Evolutionary conservation across 2,888 invertebrate genomes (phyloP).

Genomic region (Acronicta leporina): DNA sequence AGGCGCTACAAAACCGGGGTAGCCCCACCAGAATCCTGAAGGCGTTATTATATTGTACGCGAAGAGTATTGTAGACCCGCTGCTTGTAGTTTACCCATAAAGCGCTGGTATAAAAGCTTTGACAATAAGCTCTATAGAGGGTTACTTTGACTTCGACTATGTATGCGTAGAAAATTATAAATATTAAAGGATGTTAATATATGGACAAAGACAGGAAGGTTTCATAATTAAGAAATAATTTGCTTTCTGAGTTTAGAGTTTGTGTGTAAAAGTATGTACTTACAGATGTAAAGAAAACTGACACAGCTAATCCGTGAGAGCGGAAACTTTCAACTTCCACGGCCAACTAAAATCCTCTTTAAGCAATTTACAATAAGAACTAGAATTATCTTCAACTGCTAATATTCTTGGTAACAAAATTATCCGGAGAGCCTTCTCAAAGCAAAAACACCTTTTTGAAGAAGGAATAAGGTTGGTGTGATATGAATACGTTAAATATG

Average conservation of each 20-base stretch:
- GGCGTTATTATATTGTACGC: no score
- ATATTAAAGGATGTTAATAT: no score
- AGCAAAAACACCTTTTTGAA: conserved; percentile 34
- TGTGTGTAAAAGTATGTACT: conserved; percentile 3
- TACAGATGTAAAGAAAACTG: conserved; percentile 13
- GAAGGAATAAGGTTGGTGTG: conserved; percentile 33
- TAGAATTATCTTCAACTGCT: conserved; percentile 54
- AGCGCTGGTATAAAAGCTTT: no score
- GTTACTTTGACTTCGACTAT: no score
- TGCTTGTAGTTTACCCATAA: no score
- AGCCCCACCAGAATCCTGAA: no score
- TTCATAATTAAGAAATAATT: conserved; percentile 23
- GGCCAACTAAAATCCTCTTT: conserved; percentile 54
- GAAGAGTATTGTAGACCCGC: no score
- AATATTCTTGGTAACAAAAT: conserved; percentile 39
- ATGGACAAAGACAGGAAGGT: background rate
- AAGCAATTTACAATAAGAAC: conserved; percentile 55
- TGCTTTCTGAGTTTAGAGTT: background rate
- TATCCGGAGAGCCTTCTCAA: background rate
- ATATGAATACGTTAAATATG: conserved; percentile 39
- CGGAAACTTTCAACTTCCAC: conserved; percentile 39
- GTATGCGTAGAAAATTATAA: no score
- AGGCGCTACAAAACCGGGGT: no score
- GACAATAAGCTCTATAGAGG: no score
- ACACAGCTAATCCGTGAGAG: conserved; percentile 37